A percentile compares a stretch with the other conserved stretches of the same genome.
These are phyloP conservation scores for Thamnophis sirtalis DNA, from an alignment of 2,113 vertebrate genomes.

Conservation along the genomic window DNA sequence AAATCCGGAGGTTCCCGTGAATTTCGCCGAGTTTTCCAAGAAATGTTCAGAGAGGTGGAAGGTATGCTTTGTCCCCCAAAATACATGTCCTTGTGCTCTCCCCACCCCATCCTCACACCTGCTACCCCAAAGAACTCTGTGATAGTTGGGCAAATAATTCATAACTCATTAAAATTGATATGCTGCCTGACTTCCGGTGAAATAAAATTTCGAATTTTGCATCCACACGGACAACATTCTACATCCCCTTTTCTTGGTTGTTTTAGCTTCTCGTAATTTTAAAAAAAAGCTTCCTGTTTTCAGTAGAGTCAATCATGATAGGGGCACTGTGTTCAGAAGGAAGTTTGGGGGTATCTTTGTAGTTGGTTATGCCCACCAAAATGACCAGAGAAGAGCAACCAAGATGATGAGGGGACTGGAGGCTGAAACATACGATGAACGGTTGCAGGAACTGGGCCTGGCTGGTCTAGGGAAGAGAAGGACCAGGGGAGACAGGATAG, in stretches of 20 bases:
- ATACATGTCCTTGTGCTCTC: background rate
- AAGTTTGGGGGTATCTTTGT: background rate
- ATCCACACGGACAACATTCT: background rate
- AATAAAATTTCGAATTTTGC: background rate
- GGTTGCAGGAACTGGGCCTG: too few relatives aligned
- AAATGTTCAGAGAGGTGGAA: conserved; percentile 82
- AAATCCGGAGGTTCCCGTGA: conserved; percentile 82
- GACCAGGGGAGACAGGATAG: too few relatives aligned
- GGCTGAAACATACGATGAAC: too few relatives aligned
- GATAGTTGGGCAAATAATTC: background rate
- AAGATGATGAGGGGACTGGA: too few relatives aligned
- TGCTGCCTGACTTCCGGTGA: rapidly evolving
- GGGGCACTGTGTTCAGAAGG: background rate
- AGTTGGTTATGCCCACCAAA: too few relatives aligned
- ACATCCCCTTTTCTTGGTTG: background rate
- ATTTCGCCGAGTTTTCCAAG: conserved; percentile 87
- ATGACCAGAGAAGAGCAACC: too few relatives aligned
- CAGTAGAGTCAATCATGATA: background rate
- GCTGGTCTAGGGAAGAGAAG: too few relatives aligned
- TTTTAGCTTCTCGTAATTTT: background rate
- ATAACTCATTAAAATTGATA: background rate
- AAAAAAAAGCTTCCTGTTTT: background rate
- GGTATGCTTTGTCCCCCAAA: conserved; percentile 52
- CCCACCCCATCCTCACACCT: background rate
- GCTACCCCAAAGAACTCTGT: background rate